Percentiles rank a stretch among this genome's conserved stretches.
Evolutionary conservation across 2,797 vertebrate genomes (phyloP).

Genomic region (Rousettus madagascariensis): DNA sequence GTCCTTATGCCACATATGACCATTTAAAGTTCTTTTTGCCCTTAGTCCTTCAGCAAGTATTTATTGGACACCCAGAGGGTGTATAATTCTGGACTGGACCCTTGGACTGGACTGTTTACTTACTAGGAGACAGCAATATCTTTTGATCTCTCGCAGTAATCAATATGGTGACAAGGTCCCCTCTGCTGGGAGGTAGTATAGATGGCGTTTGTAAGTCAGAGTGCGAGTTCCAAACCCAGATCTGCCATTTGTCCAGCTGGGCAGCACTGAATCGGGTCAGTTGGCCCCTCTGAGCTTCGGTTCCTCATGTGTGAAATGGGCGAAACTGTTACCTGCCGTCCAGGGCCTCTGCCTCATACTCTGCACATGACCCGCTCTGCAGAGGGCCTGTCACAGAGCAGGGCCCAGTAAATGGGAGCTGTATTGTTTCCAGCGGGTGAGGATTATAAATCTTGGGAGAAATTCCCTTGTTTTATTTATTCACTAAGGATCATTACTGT

Average conservation of each 20-base stretch:
- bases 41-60: background rate
- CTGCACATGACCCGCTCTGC: background rate
- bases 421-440: background rate
- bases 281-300: background rate
- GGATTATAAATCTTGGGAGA: background rate
- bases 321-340: background rate
- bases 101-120: constrained; percentile 60
- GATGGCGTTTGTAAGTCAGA: background rate
- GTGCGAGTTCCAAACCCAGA: background rate
- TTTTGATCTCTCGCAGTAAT: constrained; percentile 52
- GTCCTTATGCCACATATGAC: background rate
- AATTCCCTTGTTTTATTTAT: constrained; percentile 28
- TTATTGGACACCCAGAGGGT: background rate
- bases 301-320: background rate
- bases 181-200: background rate
- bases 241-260: background rate
- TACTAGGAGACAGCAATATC: background rate
- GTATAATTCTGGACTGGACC: constrained; percentile 25
- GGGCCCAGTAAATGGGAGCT: background rate
- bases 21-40: background rate
- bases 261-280: background rate
- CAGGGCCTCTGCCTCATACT: background rate
- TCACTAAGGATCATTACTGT: constrained; percentile 8
- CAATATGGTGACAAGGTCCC: constrained; percentile 2
- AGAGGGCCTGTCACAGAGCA: background rate